Evolutionary conservation across 2,113 vertebrate genomes (phyloP).

Genomic region (Pandion haliaetus): DNA sequence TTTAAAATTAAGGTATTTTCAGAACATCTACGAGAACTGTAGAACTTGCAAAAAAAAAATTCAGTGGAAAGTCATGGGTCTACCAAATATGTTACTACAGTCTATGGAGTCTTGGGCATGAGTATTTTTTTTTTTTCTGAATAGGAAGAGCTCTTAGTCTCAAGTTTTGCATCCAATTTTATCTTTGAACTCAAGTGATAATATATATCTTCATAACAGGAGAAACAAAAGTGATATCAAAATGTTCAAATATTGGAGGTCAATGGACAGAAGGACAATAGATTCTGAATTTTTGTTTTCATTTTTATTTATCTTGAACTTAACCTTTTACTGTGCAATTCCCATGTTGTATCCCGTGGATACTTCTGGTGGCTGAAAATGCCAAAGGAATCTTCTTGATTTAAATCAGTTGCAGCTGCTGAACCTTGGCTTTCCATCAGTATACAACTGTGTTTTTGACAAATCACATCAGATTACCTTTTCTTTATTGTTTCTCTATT

Average conservation of each 20-base stretch:
- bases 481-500: neutral
- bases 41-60: neutral
- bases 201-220: neutral
- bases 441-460: neutral
- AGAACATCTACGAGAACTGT: neutral
- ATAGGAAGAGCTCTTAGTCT: neutral
- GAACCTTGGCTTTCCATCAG: neutral
- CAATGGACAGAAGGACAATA: neutral
- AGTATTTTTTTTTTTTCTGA: neutral
- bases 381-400: neutral
- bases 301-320: neutral
- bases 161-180: neutral
- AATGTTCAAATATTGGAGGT: accelerated
- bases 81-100: neutral
- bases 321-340: neutral
- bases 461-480: neutral
- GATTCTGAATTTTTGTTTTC: neutral
- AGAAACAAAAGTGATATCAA: neutral
- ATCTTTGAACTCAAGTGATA: neutral
- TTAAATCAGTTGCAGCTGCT: neutral
- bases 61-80: accelerated
- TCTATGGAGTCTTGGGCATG: neutral
- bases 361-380: neutral
- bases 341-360: neutral
- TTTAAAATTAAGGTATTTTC: neutral